Base-by-base conservation (phyloP, 2,797 vertebrate species). In the Odontamblyopus rebecca region DNA sequence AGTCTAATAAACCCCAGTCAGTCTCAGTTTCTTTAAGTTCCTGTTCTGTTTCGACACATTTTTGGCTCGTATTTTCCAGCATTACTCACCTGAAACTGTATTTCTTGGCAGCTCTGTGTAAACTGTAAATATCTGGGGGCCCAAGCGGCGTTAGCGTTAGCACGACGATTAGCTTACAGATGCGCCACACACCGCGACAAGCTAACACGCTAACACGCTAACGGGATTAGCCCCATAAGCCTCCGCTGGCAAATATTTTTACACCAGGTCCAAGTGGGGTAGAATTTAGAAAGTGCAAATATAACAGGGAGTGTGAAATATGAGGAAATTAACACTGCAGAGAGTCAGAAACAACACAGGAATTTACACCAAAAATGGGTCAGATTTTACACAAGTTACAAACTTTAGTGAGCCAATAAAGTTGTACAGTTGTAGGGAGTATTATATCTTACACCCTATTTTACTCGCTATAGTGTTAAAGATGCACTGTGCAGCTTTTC, bases 171-270 rank as follows among this genome's bases (percentile, higher is more conserved):
- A 68, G 51, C 29, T 54, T 26, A 15, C 19, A 54, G 50, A 68
- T 32, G 41, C 5, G 29, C 2, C 50, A 56, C 35, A 51, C 12
- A 11, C 16, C 38, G 38, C 26, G 66, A 68, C 66, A 56, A 54
- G 66, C 66, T 35, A 56, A 50, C 12, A 38, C 51, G 51, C 51
- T 67, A 67, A 67, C 66, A n/a, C 51, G 53, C 53, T 68, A 68
- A 68, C 66, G 13, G 66, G 66, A 68, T 68, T 68, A 68, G 54
- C 66, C 50, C 12, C 51, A 4, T 32, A 32, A 68, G 50, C 66
- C 35, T 54, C 66, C n/a, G 2, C 50, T 35, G 51, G 66, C 19
- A 23, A 54, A 6, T 68, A 54, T 68, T 68, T 65, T 48, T 48
- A 65, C 4, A 65, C 62, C 41, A 7, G 50, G 63, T 48, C 63